Conservation (phyloP, 1,140 invertebrate species). For the Globodera ellingtonae region DNA sequence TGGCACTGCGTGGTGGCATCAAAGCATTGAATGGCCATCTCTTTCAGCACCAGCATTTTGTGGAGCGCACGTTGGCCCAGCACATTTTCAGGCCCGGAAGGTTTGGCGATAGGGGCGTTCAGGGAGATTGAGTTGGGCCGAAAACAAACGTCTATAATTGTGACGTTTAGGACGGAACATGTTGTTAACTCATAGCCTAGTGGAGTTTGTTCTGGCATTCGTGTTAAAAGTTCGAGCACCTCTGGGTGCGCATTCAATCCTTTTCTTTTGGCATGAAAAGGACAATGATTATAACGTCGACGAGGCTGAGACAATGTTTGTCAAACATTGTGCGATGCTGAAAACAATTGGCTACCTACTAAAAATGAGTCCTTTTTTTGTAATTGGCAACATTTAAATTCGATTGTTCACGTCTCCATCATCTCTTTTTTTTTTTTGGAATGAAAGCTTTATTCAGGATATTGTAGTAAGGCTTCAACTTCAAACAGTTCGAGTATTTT, state of each 20-base stretch:
- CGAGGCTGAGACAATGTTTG: not conserved
- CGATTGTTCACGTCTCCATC: no score
- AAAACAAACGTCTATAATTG: not conserved
- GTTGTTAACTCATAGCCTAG: not conserved
- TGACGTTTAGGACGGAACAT: not conserved
- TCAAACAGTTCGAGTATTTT: not conserved
- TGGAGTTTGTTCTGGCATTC: not conserved
- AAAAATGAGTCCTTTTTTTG: not conserved
- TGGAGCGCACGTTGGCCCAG: not conserved
- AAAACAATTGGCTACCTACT: not conserved
- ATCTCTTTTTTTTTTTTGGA: no score
- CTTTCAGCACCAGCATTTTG: slow-evolving; percentile 1
- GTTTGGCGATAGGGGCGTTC: not conserved
- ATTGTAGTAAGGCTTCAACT: no score
- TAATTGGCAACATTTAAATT: no score
- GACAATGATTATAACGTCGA: slow-evolving; percentile 1
- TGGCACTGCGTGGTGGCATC: not conserved
- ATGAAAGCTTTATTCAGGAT: no score
- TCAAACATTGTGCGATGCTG: not conserved
- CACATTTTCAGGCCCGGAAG: slow-evolving; percentile 10
- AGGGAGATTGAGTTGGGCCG: no score
- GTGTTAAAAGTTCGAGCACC: not conserved
- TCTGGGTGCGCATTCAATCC: no score
- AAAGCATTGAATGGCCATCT: not conserved
- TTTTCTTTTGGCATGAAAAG: not conserved